Percentiles rank a stretch among this genome's conserved stretches.
Conservation (phyloP, 2,113 vertebrate species). For the Lycocorax pyrrhopterus region DNA sequence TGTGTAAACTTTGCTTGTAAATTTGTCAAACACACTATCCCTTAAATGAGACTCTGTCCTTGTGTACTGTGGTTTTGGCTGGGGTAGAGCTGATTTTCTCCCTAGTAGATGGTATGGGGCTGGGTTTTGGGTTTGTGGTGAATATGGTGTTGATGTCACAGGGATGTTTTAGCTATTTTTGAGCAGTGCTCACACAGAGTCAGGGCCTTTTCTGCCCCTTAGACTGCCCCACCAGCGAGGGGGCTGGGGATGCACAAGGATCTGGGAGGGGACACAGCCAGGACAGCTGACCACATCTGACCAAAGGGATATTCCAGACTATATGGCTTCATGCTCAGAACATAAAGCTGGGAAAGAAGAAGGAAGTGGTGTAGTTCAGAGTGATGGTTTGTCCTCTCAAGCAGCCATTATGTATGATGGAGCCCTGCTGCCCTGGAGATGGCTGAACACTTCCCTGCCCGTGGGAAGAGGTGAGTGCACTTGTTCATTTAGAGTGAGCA, state of each 20-base stretch:
- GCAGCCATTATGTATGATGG: too few relatives aligned
- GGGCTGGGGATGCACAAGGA: too few relatives aligned
- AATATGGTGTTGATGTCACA: background rate
- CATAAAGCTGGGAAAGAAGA: background rate
- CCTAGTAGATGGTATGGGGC: background rate
- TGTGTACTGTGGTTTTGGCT: background rate
- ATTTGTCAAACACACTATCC: background rate
- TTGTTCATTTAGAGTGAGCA: background rate
- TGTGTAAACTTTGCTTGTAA: background rate
- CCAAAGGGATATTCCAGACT: background rate
- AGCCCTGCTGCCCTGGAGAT: background rate
- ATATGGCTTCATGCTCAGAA: background rate
- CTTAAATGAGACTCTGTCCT: background rate
- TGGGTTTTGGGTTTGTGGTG: background rate
- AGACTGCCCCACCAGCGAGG: accelerated
- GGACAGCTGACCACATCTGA: background rate
- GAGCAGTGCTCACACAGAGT: accelerated
- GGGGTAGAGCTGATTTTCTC: background rate
- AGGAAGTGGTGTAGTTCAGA: background rate
- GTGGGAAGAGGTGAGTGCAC: background rate
- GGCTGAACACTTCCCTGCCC: background rate
- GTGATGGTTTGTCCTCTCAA: background rate
- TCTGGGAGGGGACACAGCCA: background rate
- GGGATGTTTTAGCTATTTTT: background rate
- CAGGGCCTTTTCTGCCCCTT: background rate